phyloP scores from a whole-genome alignment of 2,888 invertebrate species.

The Caenorhabditis angaria region DNA sequence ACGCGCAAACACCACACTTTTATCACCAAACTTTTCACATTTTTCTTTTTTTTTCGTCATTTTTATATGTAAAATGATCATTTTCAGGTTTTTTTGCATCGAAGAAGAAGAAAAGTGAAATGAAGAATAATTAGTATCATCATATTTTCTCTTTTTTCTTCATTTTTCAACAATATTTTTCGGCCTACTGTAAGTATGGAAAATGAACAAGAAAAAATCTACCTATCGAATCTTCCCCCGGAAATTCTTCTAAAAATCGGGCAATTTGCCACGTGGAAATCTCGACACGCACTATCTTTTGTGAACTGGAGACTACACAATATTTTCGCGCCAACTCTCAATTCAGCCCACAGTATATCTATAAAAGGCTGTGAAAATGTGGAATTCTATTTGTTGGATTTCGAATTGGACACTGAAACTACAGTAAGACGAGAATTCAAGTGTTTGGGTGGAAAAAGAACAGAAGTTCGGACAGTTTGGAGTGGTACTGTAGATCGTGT shows the following conservation, averaged over 20 bases:
- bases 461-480: conserved; percentile 14
- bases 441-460: conserved; percentile 18
- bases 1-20: too few relatives aligned
- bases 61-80: too few relatives aligned
- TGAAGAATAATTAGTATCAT: too few relatives aligned
- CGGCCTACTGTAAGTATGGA: not conserved
- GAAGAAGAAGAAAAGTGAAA: too few relatives aligned
- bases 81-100: too few relatives aligned
- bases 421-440: conserved; percentile 19
- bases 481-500: not conserved
- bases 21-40: too few relatives aligned
- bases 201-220: conserved; percentile 8
- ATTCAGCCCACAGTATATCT: conserved; percentile 3
- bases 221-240: conserved; percentile 12
- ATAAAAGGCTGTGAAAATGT: conserved; percentile 25
- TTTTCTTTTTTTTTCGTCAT: too few relatives aligned
- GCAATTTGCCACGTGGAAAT: conserved; percentile 18
- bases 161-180: too few relatives aligned
- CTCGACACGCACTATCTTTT: conserved; percentile 17
- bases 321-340: conserved; percentile 9
- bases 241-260: conserved; percentile 20
- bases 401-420: conserved; percentile 17
- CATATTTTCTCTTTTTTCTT: too few relatives aligned
- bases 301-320: conserved; percentile 15
- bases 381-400: conserved; percentile 29